Conservation (phyloP, 2,113 vertebrate genomes). For the Carettochelys insculpta region DNA sequence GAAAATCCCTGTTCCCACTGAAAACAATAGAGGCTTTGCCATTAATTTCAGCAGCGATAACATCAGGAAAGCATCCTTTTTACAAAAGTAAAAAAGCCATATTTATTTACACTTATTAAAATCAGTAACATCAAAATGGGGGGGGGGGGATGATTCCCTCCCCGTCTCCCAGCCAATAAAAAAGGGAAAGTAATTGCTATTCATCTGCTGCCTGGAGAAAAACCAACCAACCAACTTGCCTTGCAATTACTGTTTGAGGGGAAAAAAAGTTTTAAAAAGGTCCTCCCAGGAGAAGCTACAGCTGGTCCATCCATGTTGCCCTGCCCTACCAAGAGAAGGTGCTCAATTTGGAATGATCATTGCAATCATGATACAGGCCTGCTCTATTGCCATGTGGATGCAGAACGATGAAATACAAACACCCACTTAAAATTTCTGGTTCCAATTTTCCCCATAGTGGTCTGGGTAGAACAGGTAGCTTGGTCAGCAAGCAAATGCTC, state of each 20-base stretch:
- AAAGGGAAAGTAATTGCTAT: constrained; percentile 27
- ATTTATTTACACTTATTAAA: constrained; percentile 32
- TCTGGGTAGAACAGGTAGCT: background rate
- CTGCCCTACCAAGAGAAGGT: background rate
- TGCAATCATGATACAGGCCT: background rate
- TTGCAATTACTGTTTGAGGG: constrained; percentile 18
- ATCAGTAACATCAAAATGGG: background rate
- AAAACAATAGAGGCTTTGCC: background rate
- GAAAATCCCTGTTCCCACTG: background rate
- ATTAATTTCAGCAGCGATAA: background rate
- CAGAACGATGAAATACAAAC: background rate
- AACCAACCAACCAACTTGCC: constrained; percentile 45
- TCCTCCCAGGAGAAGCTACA: background rate
- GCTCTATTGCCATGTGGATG: background rate
- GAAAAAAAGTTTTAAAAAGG: background rate
- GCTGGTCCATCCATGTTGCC: background rate
- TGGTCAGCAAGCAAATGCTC: background rate
- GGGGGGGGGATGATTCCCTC: background rate
- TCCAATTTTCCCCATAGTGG: background rate
- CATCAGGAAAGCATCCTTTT: background rate
- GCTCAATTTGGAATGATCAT: background rate
- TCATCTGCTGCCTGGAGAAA: constrained; percentile 44
- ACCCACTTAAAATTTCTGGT: background rate
- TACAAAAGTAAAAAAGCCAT: constrained; percentile 38
- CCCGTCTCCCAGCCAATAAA: constrained; percentile 31